Evolutionary conservation across 2,888 invertebrate genomes (phyloP), one percentile per base, ranked within the genome.

Genomic region (Julus scandinavius): DNA sequence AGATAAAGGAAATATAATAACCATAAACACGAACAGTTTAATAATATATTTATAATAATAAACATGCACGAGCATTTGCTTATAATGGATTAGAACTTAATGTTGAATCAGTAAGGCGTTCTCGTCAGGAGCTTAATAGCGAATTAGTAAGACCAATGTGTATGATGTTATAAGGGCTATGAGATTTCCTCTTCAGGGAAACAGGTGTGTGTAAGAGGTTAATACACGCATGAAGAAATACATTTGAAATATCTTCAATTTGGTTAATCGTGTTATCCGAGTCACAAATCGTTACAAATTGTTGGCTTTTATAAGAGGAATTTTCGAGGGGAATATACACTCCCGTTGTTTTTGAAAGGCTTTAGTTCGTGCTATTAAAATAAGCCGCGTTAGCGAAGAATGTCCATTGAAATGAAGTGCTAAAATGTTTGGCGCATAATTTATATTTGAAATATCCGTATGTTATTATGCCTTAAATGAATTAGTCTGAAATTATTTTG

Each of bases 361-460:
- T 20, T 72, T n/a, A 58, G 58, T 9, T 58, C n/a, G n/a, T 20
- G 20, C 63, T 20, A 72, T 72, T 72, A 72, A 72, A 72, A 72
- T 72, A 72, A 72, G n/a, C 63, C 63, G 6, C 63, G 63, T 72
- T 72, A 17, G 20, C 20, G 63, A 72, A 72, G 20, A 72, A 72
- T 72, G 63, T 72, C 63, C 63, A 20, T 72, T 72, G 63, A 72
- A 72, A 72, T 72, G 63, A 72, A 72, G 63, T 72, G 63, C 63
- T 20, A 20, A 20, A 72, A 72, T 20, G 20, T 20, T 5, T 9
- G 20, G 63, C 63, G 20, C 20, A 29, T 72, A 20, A 72, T 72
- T 72, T 29, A 20, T 72, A 20, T 72, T 17, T 29, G 63, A 72
- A 72, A 72, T 72, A 72, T 72, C 63, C 63, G n/a, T 72, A 72